Evolutionary conservation across 2,888 invertebrate genomes (phyloP), one percentile per base, ranked within the genome.

Genomic region (Pheosia tremula): DNA sequence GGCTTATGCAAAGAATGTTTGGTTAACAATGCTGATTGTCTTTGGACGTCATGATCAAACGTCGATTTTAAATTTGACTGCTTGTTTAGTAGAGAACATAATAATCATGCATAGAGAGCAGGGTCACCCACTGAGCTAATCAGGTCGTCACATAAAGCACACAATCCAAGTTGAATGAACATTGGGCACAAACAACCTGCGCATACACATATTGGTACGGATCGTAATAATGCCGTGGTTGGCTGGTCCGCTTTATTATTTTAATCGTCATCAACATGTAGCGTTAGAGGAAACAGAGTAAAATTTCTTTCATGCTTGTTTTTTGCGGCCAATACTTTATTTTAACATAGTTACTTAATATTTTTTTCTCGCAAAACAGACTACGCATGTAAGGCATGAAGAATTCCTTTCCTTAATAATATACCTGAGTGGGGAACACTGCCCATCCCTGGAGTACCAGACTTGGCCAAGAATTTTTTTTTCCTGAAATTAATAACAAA

Each of bases 241-340:
- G 82, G 81, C 84, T 84, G 86, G 84, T 84, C 87, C 85, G 87
- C 82, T 79, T 78, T 86, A 85, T 89, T 90, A 88, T 85, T 88
- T 89, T 88, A 88, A 89, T 88, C 84, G 84, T 82, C 85, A 89
- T 86, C 84, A 86, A 86, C 81, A 83, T 74, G 86, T 87, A 89
- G 56, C 63, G 87, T 80, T 65, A 61, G 72, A 75, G 80, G 55
- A 76, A 63, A 60, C 57, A 57, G 62, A 66, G n/a, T 0, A 61
- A 59, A 39, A 57, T 13, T 3, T 55, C 41, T 57, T 38, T 6
- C 1, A 2, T 8, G 6, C 3, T 9, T 43, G 43, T 9, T 7
- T 43, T 43, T 43, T 43, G 4, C 43, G 43, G 43, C 24, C 24
- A 24, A 24, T 24, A 24, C 24, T 24, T 24, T 24, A 24, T 24